These are phyloP conservation scores for Acipenser oxyrinchus DNA, from an alignment of 2,797 vertebrate species.

Conservation along the genomic window DNA sequence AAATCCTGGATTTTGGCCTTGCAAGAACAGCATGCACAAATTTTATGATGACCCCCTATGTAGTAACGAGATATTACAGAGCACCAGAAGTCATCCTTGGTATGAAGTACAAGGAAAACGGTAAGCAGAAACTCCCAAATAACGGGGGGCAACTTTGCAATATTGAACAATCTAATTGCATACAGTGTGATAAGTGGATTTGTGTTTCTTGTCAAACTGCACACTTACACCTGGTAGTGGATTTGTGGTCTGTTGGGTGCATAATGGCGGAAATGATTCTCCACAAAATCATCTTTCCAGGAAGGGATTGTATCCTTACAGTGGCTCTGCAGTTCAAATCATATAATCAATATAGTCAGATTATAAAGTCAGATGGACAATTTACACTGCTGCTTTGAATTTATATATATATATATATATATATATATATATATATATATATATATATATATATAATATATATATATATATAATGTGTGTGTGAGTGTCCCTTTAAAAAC, in stretches of 20 bases:
- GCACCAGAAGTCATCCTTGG: conserved; percentile 94
- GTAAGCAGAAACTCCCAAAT: conserved; percentile 47
- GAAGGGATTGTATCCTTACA: conserved; percentile 71
- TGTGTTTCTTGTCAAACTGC: conserved; percentile 21
- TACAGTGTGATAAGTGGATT: conserved; percentile 13
- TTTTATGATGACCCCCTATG: conserved; percentile 98
- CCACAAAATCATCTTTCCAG: conserved; percentile 70
- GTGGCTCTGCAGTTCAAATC: background rate
- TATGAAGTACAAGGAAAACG: conserved; percentile 97
- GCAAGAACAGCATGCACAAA: conserved; percentile 92
- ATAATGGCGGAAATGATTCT: conserved; percentile 75
- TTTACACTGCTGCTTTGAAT: too few species aligned
- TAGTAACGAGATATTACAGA: conserved; percentile 91
- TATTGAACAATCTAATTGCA: too few species aligned
- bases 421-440: too few species aligned
- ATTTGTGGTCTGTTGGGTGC: conserved; percentile 75
- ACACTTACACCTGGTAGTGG: conserved; percentile 62
- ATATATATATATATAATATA: too few species aligned
- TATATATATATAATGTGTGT: too few species aligned
- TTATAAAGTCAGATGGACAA: too few species aligned
- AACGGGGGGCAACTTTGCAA: too few species aligned
- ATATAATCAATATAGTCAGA: too few species aligned
- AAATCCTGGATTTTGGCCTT: conserved; percentile 94
- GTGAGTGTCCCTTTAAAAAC: too few species aligned
- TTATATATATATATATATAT: too few species aligned